These are phyloP conservation scores for Rhizomys pruinosus DNA, from an alignment of 2,113 vertebrate genomes.

Conservation along the genomic window DNA sequence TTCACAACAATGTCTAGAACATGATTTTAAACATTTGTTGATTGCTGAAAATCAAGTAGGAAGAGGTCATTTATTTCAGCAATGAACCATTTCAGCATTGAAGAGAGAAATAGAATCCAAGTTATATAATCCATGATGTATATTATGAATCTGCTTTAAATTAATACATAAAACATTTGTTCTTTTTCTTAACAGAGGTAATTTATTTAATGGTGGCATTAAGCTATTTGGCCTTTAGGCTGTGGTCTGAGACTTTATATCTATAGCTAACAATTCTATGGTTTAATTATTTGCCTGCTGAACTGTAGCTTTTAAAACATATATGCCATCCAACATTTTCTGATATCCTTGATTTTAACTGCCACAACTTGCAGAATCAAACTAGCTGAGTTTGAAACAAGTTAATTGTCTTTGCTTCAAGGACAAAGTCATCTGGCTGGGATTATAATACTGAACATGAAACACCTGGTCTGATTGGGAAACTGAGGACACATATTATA, in stretches of 20 bases:
- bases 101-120: neutral
- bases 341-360: neutral
- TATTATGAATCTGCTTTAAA: neutral
- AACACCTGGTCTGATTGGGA: neutral
- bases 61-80: neutral
- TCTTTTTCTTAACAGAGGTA: neutral
- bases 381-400: neutral
- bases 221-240: neutral
- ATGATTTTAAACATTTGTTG: neutral
- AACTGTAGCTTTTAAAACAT: neutral
- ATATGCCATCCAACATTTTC: too few relatives aligned
- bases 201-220: neutral
- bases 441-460: neutral
- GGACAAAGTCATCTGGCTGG: neutral
- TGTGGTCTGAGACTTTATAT: neutral
- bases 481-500: accelerated
- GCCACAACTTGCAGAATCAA: neutral
- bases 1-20: neutral
- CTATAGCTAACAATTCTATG: neutral
- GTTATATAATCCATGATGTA: neutral
- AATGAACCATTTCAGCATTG: neutral
- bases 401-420: neutral
- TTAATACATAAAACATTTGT: neutral
- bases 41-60: neutral
- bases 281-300: neutral